Evolutionary conservation across 2,113 vertebrate species (phyloP).

Genomic region (Polyodon spathula): DNA sequence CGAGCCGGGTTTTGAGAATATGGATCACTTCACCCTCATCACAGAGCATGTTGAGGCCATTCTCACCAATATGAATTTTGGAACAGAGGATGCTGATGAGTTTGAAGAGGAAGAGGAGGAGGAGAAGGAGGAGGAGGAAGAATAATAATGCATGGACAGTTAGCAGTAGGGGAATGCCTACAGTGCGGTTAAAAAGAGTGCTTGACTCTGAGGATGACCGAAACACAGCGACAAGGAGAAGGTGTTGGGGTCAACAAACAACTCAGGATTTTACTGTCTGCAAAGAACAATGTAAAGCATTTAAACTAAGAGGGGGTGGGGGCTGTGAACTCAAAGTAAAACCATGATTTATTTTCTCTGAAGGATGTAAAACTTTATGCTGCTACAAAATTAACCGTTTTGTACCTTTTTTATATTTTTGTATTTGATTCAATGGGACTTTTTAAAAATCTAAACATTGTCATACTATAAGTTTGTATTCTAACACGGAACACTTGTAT

Average conservation of each 20-base stretch:
- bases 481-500: too few species aligned
- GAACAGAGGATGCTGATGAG: constrained; percentile 14
- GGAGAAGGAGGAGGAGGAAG: constrained; percentile 8
- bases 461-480: constrained; percentile 17
- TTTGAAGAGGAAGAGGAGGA: background rate
- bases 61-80: constrained; percentile 62
- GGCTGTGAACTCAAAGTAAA: constrained; percentile 5
- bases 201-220: constrained; percentile 21
- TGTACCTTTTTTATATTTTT: constrained; percentile 58
- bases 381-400: constrained; percentile 24
- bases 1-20: constrained; percentile 69
- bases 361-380: constrained; percentile 22
- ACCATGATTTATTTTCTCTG: background rate
- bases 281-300: background rate
- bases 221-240: constrained; percentile 16
- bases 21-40: constrained; percentile 70
- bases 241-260: constrained; percentile 10
- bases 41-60: constrained; percentile 52
- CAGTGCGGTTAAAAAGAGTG: constrained; percentile 23
- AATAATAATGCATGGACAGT: constrained; percentile 20
- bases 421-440: constrained; percentile 37
- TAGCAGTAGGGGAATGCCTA: too few species aligned
- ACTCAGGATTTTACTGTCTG: background rate
- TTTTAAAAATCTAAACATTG: constrained; percentile 20
- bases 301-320: background rate